Evolutionary conservation across 2,888 invertebrate species (phyloP).

Genomic region (Blastobasis lacticolella): DNA sequence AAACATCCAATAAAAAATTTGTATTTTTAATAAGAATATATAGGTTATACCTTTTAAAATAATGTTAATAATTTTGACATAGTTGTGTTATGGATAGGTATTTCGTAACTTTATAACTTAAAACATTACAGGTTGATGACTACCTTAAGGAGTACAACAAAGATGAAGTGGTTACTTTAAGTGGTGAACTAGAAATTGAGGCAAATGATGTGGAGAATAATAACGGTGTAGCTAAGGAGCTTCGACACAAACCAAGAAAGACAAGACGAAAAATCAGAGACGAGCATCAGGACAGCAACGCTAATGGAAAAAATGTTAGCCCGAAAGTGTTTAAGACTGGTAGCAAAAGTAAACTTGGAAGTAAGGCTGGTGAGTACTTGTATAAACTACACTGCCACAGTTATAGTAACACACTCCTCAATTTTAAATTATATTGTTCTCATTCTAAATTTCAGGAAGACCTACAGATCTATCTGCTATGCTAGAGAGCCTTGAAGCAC

Average conservation of each 20-base stretch:
- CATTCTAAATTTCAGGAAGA: constrained; percentile 39
- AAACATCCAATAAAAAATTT: too few species aligned
- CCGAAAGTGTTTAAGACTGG: constrained; percentile 64
- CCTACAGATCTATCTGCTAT: constrained; percentile 62
- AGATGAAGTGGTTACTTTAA: constrained; percentile 64
- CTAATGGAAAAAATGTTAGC: constrained; percentile 58
- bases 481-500: constrained; percentile 59
- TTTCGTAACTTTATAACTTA: too few species aligned
- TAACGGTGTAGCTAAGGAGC: constrained; percentile 51
- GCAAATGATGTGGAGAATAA: constrained; percentile 63
- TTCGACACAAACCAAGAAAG: constrained; percentile 58
- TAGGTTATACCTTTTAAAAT: too few species aligned
- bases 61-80: too few species aligned
- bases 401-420: too few species aligned
- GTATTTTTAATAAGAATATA: too few species aligned
- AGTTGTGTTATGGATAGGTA: too few species aligned
- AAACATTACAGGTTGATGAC: constrained; percentile 51
- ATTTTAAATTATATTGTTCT: not conserved
- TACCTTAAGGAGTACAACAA: constrained; percentile 68
- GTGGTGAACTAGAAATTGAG: constrained; percentile 68
- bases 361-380: constrained; percentile 42
- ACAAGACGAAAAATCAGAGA: constrained; percentile 59
- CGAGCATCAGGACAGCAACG: constrained; percentile 48
- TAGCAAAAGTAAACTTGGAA: constrained; percentile 38
- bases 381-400: too few species aligned